Percentiles rank a stretch among this genome's conserved stretches.
Evolutionary conservation across 2,113 vertebrate species (phyloP).

Genomic region (Pundamilia nyererei): DNA sequence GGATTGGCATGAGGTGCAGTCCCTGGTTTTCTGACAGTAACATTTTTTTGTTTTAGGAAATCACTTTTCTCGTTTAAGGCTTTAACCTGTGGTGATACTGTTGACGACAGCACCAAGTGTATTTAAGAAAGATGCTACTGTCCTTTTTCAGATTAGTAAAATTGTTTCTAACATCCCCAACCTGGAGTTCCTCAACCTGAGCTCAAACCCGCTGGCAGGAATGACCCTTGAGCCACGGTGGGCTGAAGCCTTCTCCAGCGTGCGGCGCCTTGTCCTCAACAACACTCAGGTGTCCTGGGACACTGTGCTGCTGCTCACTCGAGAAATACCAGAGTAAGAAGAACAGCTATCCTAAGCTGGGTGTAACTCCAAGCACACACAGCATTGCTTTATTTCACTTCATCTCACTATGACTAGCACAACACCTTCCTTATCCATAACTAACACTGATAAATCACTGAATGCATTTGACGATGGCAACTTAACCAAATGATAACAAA

Average conservation of each 20-base stretch:
- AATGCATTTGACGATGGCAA: background rate
- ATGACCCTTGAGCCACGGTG: slow-evolving; percentile 78
- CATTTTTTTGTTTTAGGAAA: background rate
- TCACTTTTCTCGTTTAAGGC: background rate
- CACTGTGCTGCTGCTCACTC: slow-evolving; percentile 84
- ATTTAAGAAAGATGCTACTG: background rate
- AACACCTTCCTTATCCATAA: background rate
- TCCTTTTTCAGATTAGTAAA: slow-evolving; percentile 85
- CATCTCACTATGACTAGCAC: background rate
- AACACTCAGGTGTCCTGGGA: slow-evolving; percentile 97
- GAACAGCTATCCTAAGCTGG: background rate
- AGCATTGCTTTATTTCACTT: background rate
- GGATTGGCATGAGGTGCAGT: slow-evolving; percentile 90
- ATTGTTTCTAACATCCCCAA: slow-evolving; percentile 97
- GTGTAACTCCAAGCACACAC: background rate
- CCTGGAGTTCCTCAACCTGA: slow-evolving; percentile 95
- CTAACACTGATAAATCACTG: background rate
- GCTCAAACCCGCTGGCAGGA: slow-evolving; percentile 90
- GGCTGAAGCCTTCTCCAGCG: slow-evolving; percentile 83
- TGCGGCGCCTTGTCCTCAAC: slow-evolving; percentile 94
- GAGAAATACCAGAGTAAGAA: slow-evolving; percentile 86
- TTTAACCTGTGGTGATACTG: background rate
- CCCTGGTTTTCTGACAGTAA: background rate
- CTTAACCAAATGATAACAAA: background rate
- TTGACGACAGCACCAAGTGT: background rate